Evolutionary conservation across 2,797 vertebrate species (phyloP), one percentile per base, ranked within the genome.

Genomic region (Artibeus jamaicensis): DNA sequence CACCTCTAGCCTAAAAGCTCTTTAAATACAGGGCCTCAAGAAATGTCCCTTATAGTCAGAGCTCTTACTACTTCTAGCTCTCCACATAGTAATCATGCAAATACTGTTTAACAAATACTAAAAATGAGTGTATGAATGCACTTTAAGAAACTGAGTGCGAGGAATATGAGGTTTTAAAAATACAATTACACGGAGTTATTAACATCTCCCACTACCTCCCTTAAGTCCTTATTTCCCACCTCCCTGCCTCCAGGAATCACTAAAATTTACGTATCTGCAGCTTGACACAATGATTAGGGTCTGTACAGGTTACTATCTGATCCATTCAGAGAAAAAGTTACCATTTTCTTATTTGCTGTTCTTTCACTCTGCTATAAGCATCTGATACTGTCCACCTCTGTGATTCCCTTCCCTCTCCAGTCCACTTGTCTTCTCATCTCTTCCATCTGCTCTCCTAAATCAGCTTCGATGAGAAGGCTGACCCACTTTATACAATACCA

Each of bases 131-230:
- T 0, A 78, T 59, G 8, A 81, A 86, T 15, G 68, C 6, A 71
- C 67, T 94, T 93, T 11, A 71, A 67, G 57, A 89, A 93, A 96
- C 92, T 39, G 6, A 68, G 10, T 78, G n/a, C 71, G 86, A 86
- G 37, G 81, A 93, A 92, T 15, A 14, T 26, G 90, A 65, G 44
- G n/a, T 22, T 82, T 46, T 65, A 78, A 62, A 21, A 91, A 29
- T 22, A 83, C n/a, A 89, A 74, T 34, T 29, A 50, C 34, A 62
- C 34, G 6, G 82, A 62, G 65, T 76, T 65, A 82, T 76, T 65
- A 82, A 39, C 29, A 26, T 79, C 59, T 82, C 48, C 92, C 86
- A 78, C 48, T 65, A 34, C 18, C 9, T 59, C n/a, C 62, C 48
- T 86, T 29, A 73, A 65, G 15, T 19, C 21, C 55, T 50, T 57